A percentile compares a stretch with the other conserved stretches of the same genome.
These are phyloP conservation scores for Athene noctua DNA, from an alignment of 2,113 vertebrate genomes.

Conservation along the genomic window DNA sequence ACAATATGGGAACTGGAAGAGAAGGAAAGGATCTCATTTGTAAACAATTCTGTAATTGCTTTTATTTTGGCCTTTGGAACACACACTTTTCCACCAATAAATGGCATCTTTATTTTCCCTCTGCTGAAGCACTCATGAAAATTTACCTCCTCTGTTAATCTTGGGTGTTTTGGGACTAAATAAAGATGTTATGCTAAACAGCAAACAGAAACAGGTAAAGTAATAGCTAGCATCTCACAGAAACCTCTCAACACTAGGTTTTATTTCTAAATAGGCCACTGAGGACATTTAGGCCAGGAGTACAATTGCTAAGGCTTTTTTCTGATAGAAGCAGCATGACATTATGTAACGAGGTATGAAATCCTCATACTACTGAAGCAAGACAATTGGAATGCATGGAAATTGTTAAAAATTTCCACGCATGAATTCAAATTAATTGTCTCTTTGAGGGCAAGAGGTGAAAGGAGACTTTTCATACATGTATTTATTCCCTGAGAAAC, in stretches of 20 bases:
- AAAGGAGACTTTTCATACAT: background rate
- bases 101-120: background rate
- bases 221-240: background rate
- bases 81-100: background rate
- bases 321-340: background rate
- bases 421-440: background rate
- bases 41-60: background rate
- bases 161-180: background rate
- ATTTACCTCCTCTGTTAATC: background rate
- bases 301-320: background rate
- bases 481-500: background rate
- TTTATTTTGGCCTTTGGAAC: background rate
- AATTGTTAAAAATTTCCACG: background rate
- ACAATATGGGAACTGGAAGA: background rate
- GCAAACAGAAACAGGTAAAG: background rate
- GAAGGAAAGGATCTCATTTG: background rate
- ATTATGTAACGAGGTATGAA: background rate
- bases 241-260: background rate
- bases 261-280: background rate
- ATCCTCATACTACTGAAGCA: background rate
- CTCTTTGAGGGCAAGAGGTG: background rate
- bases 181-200: background rate
- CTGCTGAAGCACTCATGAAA: background rate
- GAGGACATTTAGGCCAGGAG: background rate
- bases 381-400: background rate